A percentile compares a stretch with the other conserved stretches of the same genome.
phyloP scores from a whole-genome alignment of 2,113 vertebrate genomes.

The Sinocyclocheilus anophthalmus region DNA sequence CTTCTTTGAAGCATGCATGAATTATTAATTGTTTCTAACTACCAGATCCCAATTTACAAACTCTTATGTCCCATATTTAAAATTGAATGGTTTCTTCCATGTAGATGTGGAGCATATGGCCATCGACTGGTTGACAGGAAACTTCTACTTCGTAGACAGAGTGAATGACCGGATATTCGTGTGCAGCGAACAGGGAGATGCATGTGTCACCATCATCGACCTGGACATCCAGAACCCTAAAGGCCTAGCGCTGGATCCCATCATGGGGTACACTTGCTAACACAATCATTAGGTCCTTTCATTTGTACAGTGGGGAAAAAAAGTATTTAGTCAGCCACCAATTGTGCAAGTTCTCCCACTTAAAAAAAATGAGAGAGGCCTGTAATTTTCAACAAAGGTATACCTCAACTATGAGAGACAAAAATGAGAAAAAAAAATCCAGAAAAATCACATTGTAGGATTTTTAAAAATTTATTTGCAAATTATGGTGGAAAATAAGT shows the following conservation, averaged over 20 bases:
- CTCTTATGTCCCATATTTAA: not conserved
- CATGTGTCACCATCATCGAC: constrained; percentile 82
- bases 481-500: too few species aligned
- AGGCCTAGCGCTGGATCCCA: constrained; percentile 82
- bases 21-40: constrained; percentile 12
- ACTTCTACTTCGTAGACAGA: constrained; percentile 85
- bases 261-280: constrained; percentile 77
- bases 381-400: too few species aligned
- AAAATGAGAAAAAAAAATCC: too few species aligned
- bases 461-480: too few species aligned
- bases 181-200: constrained; percentile 76
- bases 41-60: not conserved
- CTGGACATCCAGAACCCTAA: constrained; percentile 81
- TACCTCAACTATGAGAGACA: too few species aligned
- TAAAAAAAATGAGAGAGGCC: too few species aligned
- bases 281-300: not conserved
- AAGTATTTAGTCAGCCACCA: too few species aligned
- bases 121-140: constrained; percentile 85
- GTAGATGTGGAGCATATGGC: constrained; percentile 85
- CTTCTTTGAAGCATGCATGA: constrained; percentile 1
- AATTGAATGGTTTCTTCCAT: constrained; percentile 20
- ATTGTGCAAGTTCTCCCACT: too few species aligned
- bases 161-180: constrained; percentile 82
- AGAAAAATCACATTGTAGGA: too few species aligned
- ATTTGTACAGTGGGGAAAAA: too few species aligned